Base-by-base conservation (phyloP, 2,888 invertebrate species). In the Orchesella flavescens region DNA sequence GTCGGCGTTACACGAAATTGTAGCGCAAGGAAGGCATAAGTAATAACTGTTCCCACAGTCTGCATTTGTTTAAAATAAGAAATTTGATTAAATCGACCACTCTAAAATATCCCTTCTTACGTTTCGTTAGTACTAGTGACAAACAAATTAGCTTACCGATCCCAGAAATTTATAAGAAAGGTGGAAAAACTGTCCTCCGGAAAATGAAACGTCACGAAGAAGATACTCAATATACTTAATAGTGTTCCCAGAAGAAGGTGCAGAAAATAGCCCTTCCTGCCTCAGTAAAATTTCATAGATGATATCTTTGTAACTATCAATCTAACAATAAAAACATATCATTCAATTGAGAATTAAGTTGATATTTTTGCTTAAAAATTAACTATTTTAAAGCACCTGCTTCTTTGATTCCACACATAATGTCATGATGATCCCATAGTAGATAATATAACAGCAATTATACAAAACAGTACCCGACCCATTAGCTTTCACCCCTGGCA, bases 331-430 rank as follows among this genome's bases (percentile, higher is more conserved):
- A 23, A 10, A 55, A 55, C 12, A 46, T 7, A 44, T n/a, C n/a
- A n/a, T 19, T 68, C 12, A 19, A 68, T 46, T 68, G 17, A 3
- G 2, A 55, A 57, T 10, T n/a, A n/a, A 43, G 43, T 43, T 17
- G 59, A 9, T 21, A 57, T 17, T 59, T 43, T 19, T 57, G 7
- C 13, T 46, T 13, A 10, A 46, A 13, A 53, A 53, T 5, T 53
- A 53, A 53, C 4, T 2, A 55, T 43, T 55, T 57, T 4, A n/a
- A 10, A 4, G 13, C 12, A 78, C 78, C 78, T 53, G 59, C 17
- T 43, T 78, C 53, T 57, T 78, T 13, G 71, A 12, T n/a, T 78
- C 69, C 1, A 78, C 71, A 21, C 69, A 78, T 19, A 78, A 71
- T 0, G 43, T 43, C 61, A 71, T 63, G 3, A 77, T 69, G 3